Evolutionary conservation across 2,888 invertebrate genomes (phyloP), one percentile per base, ranked within the genome.

Genomic region (Ctena decussata): DNA sequence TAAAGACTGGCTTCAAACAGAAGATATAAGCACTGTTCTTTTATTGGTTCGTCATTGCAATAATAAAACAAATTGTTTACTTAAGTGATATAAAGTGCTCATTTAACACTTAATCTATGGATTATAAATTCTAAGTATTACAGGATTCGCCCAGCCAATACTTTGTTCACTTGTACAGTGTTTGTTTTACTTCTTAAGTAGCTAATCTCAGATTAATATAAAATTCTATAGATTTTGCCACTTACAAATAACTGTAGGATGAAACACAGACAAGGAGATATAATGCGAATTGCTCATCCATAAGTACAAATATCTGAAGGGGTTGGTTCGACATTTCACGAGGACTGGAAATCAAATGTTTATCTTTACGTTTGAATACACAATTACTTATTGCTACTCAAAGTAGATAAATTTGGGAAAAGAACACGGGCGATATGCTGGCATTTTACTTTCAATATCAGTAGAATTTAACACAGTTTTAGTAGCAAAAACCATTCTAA

Each of bases 41-140:
- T 57, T 30, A 57, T 24, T 57, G 6, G 30, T 57, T 57, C 27
- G 57, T 57, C 57, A 57, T 57, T 30, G 30, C 24, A 57, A 57
- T 57, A 57, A 57, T 57, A 57, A 57, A 57, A 57, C 57, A 57
- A 57, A 57, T 57, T 57, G 57, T 57, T 57, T 57, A 27, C 57
- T 57, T 57, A 8, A 5, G 57, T 5, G 57, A 57, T 57, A 30
- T 57, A 30, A 57, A 57, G 57, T 21, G 27, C 27, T 27, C n/a
- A 5, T 57, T 57, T 57, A 12, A 57, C 57, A 30, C 57, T 30
- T 44, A 57, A 57, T 57, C 57, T 57, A 57, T 24, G 57, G 30
- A 57, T 57, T 57, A 57, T 57, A 57, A 57, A 57, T 57, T 57
- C 57, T 27, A 57, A 27, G 30, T 57, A 57, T 24, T 57, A 57